Evolutionary conservation across 2,113 vertebrate species (phyloP).

Genomic region (Microcebus griseorufus): DNA sequence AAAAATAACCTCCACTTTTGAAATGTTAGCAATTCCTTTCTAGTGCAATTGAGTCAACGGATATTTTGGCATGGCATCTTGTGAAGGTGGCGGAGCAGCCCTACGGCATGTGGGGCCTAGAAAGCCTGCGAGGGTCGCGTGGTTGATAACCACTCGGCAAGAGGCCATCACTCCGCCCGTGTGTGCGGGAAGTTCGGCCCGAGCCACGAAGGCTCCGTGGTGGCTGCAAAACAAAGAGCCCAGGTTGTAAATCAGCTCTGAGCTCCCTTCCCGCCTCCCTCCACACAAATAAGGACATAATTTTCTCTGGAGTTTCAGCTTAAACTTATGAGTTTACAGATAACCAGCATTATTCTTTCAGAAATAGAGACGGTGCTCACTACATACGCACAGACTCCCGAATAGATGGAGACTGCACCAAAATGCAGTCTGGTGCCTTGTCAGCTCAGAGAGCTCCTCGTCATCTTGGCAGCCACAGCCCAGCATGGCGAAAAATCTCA

Average conservation of each 20-base stretch:
- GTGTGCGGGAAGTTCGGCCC: not conserved
- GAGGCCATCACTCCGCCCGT: not conserved
- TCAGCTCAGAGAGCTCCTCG: not conserved
- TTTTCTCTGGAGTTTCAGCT: slow-evolving; percentile 40
- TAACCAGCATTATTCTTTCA: slow-evolving; percentile 41
- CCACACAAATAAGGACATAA: not conserved
- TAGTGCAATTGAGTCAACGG: not conserved
- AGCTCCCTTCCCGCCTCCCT: not conserved
- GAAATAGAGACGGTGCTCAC: not conserved
- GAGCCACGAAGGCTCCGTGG: not conserved
- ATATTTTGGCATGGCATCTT: too few relatives aligned
- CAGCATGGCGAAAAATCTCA: not conserved
- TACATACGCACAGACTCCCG: not conserved
- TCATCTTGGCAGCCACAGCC: not conserved
- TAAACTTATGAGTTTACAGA: slow-evolving; percentile 17
- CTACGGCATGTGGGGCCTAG: not conserved
- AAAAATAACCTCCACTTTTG: not conserved
- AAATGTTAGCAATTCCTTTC: not conserved
- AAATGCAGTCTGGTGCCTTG: not conserved
- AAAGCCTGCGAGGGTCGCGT: rapidly evolving
- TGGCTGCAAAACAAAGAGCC: not conserved
- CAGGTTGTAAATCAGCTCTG: not conserved
- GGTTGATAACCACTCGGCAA: rapidly evolving
- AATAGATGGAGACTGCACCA: not conserved
- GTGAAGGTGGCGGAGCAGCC: rapidly evolving